Base-by-base conservation (phyloP, 2,797 vertebrate species). In the Alca torda region DNA sequence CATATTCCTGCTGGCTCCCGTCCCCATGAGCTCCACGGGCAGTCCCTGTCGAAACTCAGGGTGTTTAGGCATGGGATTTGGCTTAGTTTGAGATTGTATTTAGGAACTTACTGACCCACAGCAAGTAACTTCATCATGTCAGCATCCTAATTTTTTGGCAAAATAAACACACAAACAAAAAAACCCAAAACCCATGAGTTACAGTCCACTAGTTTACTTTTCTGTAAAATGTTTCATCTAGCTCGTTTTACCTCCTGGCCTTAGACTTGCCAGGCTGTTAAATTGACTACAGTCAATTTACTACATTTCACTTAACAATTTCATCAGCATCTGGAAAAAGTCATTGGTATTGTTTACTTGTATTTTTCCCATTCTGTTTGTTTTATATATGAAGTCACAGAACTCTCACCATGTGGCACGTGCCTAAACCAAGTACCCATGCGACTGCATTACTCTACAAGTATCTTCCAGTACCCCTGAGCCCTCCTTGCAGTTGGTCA, bases 351-450 rank as follows among this genome's bases (percentile, higher is more conserved):
- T 50, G 48, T 59, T 87, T 59, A 48, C 25, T 51, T 50, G 4
- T 4, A 17, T 65, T 82, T 70, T 80, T 92, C 53, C 26, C 26
- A 17, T 54, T 83, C 41, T 74, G 4, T 51, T 81, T 61, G 18
- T 41, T 86, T 59, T 11, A 64, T 23, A 21, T 26, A 35, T 13
- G 6, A 88, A 79, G 28, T 65, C 88, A 69, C 54, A 72, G 37
- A 51, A 65, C 37, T 45, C 10, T 63, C 54, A 72, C 28, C 18
- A 33, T 1, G 5, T n/a, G 48, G 33, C 54, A 79, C 0, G 0
- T 31, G 31, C 28, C 51, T 48, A 74, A 90, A 72, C 11, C 9
- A 56, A 85, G 24, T 9, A 76, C 13, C 26, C 25, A 14, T 26
- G n/a, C 3, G 5, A 67, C 46, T 61, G 30, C 7, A 8, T 78